phyloP scores from a whole-genome alignment of 2,113 vertebrate genomes.

The Callopanchax toddi region DNA sequence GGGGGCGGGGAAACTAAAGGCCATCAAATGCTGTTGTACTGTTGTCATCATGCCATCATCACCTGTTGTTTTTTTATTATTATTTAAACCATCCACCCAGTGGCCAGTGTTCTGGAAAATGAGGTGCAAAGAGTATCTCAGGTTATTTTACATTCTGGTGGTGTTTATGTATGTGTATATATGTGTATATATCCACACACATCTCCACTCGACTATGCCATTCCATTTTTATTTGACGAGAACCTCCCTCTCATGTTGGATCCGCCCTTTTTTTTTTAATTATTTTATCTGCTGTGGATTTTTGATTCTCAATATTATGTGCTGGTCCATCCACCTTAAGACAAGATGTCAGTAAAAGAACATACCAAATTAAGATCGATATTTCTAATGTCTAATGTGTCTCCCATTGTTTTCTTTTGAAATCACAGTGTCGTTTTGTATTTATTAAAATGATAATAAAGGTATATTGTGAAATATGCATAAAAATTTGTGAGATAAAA shows the following conservation, averaged over 20 bases:
- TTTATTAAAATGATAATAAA: constrained; percentile 88
- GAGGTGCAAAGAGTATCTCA: constrained; percentile 86
- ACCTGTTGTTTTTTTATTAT: constrained; percentile 45
- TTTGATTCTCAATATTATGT: constrained; percentile 68
- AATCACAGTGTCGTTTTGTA: constrained; percentile 86
- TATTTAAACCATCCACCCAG: constrained; percentile 60
- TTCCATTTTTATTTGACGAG: constrained; percentile 72
- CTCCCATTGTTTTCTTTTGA: constrained; percentile 79
- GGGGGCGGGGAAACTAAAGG: constrained; percentile 59
- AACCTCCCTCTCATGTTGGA: constrained; percentile 57
- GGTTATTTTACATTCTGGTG: constrained; percentile 83
- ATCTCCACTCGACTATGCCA: constrained; percentile 75
- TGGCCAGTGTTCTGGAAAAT: constrained; percentile 82
- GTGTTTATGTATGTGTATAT: constrained; percentile 80
- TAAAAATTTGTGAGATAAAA: constrained; percentile 79
- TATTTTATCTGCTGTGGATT: constrained; percentile 64
- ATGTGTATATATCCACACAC: constrained; percentile 81
- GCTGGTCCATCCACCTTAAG: constrained; percentile 76
- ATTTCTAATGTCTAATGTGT: constrained; percentile 82
- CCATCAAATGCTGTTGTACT: constrained; percentile 74
- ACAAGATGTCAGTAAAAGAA: constrained; percentile 83
- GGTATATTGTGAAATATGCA: constrained; percentile 88
- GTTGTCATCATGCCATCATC: constrained; percentile 68
- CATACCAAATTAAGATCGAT: constrained; percentile 84
- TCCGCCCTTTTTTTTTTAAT: constrained; percentile 39